Conservation (phyloP, 2,888 invertebrate species). For the Drosophila kanekoi region DNA sequence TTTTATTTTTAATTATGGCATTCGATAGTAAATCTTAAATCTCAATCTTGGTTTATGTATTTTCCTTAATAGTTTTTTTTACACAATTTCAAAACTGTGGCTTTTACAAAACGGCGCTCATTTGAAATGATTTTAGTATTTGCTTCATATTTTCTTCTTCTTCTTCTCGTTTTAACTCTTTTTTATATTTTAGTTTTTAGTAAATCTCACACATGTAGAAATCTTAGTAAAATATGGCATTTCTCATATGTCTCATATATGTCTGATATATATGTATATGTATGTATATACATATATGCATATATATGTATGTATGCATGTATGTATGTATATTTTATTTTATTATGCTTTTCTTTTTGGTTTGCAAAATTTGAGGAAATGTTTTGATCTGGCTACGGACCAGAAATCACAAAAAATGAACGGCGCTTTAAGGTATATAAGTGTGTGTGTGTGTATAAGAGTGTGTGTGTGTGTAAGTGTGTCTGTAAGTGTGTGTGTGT, state of each 20-base stretch:
- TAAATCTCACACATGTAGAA: slow-evolving; percentile 76
- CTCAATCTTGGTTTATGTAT: slow-evolving; percentile 55
- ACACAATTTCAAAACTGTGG: slow-evolving; percentile 79
- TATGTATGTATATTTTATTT: slow-evolving; percentile 19
- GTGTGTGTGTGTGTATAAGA: slow-evolving; percentile 14
- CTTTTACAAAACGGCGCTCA: slow-evolving; percentile 78
- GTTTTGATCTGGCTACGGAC: slow-evolving; percentile 70
- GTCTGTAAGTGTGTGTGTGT: slow-evolving; percentile 32
- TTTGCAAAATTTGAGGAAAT: slow-evolving; percentile 50
- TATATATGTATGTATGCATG: slow-evolving; percentile 29
- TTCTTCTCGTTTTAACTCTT: slow-evolving; percentile 59
- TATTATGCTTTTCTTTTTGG: slow-evolving; percentile 28
- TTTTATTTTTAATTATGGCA: slow-evolving; percentile 81
- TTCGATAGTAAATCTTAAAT: slow-evolving; percentile 71
- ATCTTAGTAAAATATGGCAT: slow-evolving; percentile 76
- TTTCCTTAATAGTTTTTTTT: slow-evolving; percentile 52
- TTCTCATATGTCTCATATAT: slow-evolving; percentile 66
- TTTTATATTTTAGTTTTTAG: slow-evolving; percentile 42
- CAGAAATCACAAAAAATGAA: slow-evolving; percentile 81
- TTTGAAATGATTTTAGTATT: slow-evolving; percentile 79
- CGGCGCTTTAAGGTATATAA: slow-evolving; percentile 60
- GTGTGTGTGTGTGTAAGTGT: no score
- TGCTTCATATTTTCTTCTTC: slow-evolving; percentile 55
- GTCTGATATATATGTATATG: slow-evolving; percentile 44
- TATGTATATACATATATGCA: slow-evolving; percentile 2